Conservation (phyloP, 2,113 vertebrate species). For the Ovis canadensis region DNA sequence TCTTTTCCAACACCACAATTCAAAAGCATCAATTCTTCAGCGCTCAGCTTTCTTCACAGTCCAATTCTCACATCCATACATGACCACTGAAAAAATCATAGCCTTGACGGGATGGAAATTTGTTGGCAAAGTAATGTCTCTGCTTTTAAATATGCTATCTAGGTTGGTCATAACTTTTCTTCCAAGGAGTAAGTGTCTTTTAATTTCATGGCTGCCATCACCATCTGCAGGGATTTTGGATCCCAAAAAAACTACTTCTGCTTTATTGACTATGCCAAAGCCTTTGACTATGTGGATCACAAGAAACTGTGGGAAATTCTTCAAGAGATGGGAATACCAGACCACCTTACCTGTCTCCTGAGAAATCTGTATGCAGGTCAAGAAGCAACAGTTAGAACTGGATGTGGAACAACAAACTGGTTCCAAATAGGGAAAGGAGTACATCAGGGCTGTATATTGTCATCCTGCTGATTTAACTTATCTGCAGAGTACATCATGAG, state of each 20-base stretch:
- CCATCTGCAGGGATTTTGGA: too few species aligned
- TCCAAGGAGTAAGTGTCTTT: too few species aligned
- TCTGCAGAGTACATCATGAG: neutral
- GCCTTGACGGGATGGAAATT: too few species aligned
- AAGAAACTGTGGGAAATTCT: neutral
- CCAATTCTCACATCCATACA: too few species aligned
- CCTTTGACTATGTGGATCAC: neutral
- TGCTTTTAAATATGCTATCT: too few species aligned
- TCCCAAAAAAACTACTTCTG: neutral
- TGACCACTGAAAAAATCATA: too few species aligned
- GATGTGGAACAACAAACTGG: neutral
- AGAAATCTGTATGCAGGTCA: neutral
- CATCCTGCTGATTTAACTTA: neutral
- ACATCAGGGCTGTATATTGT: neutral
- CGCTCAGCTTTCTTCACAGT: too few species aligned
- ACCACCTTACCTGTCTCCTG: neutral
- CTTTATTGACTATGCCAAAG: neutral
- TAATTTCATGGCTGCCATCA: too few species aligned
- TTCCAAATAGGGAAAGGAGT: neutral
- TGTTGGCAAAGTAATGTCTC: too few species aligned
- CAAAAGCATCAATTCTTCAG: too few species aligned
- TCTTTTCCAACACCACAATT: too few species aligned
- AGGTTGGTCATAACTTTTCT: too few species aligned
- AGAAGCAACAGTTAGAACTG: neutral
- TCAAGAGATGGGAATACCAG: neutral